Percentiles rank a stretch among this genome's conserved stretches.
Evolutionary conservation across 2,888 invertebrate species (phyloP).

Genomic region (Cecidostiba fungosa): DNA sequence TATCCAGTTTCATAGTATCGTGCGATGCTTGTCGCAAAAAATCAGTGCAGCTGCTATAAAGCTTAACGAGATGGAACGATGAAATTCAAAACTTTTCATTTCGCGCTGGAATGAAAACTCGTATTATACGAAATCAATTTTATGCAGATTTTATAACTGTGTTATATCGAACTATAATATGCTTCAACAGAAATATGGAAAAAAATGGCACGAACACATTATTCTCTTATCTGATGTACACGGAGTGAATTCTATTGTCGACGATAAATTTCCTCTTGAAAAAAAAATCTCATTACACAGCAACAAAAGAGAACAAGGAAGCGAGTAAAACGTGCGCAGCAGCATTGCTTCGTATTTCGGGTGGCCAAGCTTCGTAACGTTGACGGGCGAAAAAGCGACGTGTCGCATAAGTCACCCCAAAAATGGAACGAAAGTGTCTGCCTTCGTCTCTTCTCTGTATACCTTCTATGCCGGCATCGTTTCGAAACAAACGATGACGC

Average conservation of each 20-base stretch:
- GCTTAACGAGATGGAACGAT: slow-evolving; percentile 14
- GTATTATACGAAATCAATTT: not conserved
- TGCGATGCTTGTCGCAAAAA: not conserved
- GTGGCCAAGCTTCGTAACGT: not conserved
- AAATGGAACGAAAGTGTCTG: slow-evolving; percentile 52
- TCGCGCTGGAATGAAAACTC: not conserved
- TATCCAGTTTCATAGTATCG: slow-evolving; percentile 11
- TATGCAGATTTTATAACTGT: not conserved
- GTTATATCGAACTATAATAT: not conserved
- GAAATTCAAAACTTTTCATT: slow-evolving; percentile 1
- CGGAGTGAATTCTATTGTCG: not conserved
- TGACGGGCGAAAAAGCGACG: slow-evolving; percentile 10
- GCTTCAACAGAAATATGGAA: not conserved
- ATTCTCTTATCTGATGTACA: not conserved
- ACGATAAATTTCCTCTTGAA: not conserved
- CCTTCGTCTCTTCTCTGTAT: not conserved
- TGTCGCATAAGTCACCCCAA: slow-evolving; percentile 50
- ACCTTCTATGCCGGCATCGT: slow-evolving; percentile 24
- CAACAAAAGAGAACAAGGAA: slow-evolving; percentile 16
- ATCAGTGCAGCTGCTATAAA: not conserved
- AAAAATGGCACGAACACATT: not conserved
- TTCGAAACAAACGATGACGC: slow-evolving; percentile 8
- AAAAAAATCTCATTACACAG: not conserved
- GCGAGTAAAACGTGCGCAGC: slow-evolving; percentile 2
- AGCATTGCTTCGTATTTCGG: slow-evolving; percentile 28